Evolutionary conservation across 2,113 vertebrate genomes (phyloP).

Genomic region (Chaetura pelagica): DNA sequence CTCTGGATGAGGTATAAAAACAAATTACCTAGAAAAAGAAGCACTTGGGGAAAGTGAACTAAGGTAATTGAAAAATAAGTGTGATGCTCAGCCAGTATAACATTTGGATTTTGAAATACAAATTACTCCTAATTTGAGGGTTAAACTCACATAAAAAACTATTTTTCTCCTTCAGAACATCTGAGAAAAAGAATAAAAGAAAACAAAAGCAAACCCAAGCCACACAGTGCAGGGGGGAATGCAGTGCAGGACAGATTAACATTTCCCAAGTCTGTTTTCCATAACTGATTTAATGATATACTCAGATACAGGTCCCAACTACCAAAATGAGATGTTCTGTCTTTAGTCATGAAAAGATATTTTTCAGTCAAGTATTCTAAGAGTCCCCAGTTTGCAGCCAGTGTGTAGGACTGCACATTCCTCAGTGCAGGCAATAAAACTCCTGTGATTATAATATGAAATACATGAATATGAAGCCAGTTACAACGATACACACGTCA

Average conservation of each 20-base stretch:
- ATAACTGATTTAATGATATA: background rate
- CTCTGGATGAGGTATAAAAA: constrained; percentile 1
- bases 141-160: background rate
- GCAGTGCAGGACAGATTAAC: background rate
- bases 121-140: background rate
- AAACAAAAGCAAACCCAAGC: background rate
- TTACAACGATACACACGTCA: background rate
- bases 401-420: background rate
- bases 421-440: background rate
- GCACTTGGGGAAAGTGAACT: constrained; percentile 13
- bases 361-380: background rate
- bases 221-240: background rate
- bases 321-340: background rate
- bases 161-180: background rate
- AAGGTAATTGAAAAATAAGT: constrained; percentile 56
- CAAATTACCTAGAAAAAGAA: constrained; percentile 32
- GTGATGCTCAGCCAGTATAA: constrained; percentile 9
- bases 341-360: background rate
- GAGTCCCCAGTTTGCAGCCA: background rate
- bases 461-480: background rate
- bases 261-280: background rate
- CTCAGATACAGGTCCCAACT: background rate
- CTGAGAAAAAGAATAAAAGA: background rate
- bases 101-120: constrained; percentile 26
- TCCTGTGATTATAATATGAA: background rate